Conservation (phyloP, 2,113 vertebrate genomes). For the Phylloscopus trochiloides region DNA sequence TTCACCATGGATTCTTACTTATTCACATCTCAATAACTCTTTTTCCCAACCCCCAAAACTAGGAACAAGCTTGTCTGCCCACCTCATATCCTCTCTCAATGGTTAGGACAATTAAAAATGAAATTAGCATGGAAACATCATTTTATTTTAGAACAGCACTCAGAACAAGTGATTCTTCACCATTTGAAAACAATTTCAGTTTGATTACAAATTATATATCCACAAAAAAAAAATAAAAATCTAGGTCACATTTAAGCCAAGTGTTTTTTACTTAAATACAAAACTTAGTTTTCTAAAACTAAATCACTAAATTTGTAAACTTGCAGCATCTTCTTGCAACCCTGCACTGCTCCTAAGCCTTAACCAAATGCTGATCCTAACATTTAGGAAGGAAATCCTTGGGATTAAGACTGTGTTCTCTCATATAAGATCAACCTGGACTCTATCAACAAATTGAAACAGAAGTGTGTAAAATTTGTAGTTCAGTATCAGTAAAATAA, state of each 20-base stretch:
- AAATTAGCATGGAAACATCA: background rate
- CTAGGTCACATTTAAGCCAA: background rate
- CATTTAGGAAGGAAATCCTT: constrained; percentile 19
- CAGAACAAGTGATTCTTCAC: background rate
- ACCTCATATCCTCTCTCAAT: background rate
- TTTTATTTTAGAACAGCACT: background rate
- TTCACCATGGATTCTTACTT: background rate
- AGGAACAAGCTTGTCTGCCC: background rate
- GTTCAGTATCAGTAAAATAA: background rate
- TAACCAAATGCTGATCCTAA: background rate
- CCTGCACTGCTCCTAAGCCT: background rate
- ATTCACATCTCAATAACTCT: background rate
- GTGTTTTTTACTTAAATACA: background rate
- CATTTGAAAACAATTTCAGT: background rate
- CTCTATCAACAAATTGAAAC: background rate
- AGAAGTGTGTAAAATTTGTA: background rate
- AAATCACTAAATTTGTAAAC: too few species aligned
- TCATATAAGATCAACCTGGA: background rate
- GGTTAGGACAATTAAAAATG: background rate
- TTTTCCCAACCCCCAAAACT: background rate
- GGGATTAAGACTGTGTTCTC: background rate
- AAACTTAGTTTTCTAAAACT: background rate
- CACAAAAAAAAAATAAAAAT: background rate
- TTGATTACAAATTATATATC: background rate
- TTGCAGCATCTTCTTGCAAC: background rate